Percentiles rank a stretch among this genome's conserved stretches.
Evolutionary conservation across 2,797 vertebrate species (phyloP).

Genomic region (Margarornis squamiger): DNA sequence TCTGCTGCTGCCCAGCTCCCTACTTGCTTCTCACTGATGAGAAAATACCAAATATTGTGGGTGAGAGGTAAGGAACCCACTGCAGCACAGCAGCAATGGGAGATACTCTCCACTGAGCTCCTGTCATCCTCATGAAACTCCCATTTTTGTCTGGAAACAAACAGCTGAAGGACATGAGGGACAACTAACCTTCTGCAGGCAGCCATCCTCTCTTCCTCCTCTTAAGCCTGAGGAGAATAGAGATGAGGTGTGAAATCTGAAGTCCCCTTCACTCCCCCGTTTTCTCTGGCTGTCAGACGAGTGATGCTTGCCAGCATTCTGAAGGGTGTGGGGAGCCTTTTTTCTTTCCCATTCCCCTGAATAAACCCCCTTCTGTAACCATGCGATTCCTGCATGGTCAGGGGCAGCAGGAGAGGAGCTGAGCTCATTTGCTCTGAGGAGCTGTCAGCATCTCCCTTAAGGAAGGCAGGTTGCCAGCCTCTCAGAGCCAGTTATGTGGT

Average conservation of each 20-base stretch:
- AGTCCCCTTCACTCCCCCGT: not conserved
- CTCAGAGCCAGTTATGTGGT: not conserved
- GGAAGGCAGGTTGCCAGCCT: not conserved
- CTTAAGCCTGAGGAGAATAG: not conserved
- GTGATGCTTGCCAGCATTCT: not conserved
- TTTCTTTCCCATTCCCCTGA: not conserved
- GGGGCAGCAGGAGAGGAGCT: not conserved
- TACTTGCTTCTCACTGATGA: not conserved
- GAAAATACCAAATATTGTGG: not conserved
- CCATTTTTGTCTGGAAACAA: not conserved
- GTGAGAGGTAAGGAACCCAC: not conserved
- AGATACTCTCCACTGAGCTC: not conserved
- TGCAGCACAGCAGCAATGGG: not conserved
- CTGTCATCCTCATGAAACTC: not conserved
- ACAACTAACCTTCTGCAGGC: not conserved
- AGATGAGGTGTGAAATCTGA: not conserved
- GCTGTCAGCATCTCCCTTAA: not conserved
- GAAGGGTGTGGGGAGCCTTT: not conserved
- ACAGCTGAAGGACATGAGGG: not conserved
- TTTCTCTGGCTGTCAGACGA: not conserved
- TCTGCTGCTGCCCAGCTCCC: not conserved
- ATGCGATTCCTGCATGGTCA: not conserved
- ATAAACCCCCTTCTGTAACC: not conserved
- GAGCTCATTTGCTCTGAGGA: not conserved
- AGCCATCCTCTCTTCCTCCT: not conserved